Evolutionary conservation across 2,113 vertebrate species (phyloP), one percentile per base, ranked within the genome.

Genomic region (Polyodon spathula): DNA sequence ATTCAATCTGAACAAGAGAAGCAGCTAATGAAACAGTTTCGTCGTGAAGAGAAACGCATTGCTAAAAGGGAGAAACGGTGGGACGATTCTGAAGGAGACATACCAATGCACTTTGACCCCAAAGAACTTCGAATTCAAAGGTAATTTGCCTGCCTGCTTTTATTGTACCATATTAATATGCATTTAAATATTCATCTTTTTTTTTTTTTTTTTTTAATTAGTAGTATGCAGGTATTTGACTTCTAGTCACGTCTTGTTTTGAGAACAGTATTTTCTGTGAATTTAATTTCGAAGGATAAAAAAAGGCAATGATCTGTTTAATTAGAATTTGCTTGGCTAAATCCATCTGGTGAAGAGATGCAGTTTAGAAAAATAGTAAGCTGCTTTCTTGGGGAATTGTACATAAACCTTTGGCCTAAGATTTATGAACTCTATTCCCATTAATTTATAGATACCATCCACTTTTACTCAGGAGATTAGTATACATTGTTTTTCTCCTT

Each of bases 1-100:
- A 92, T 97, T 80, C 94, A 94, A 6, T 98, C 94, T 54, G 93
- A 97, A 80, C 92, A 95, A 79, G 95, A 98, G 80, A 94, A 82
- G 57, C 85, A 90, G 73, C 81, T 98, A 86, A 82, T 95, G 82
- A 98, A 95, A 77, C 84, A 91, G 0, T 89, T 84, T 78, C 93
- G 93, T 48, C 86, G 92, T 43, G 94, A 97, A 77, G 95, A 93
- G 80, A 98, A 94, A 76, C 86, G 80, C 43, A 89, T 88, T 78
- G 88, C 88, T 65, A 93, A 88, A 64, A 80, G 83, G 75, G 90
- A 92, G 65, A 97, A 85, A 82, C 91, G 88, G 68, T 78, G 73
- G 1, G 94, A 98, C 41, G 94, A 97, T 37, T 71, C 73, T 50
- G 92, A 95, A 54, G 37, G 57, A 8, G 96, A 97, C 63, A 81